Conservation (phyloP, 1,140 invertebrate species). For the Mamestra configurata region DNA sequence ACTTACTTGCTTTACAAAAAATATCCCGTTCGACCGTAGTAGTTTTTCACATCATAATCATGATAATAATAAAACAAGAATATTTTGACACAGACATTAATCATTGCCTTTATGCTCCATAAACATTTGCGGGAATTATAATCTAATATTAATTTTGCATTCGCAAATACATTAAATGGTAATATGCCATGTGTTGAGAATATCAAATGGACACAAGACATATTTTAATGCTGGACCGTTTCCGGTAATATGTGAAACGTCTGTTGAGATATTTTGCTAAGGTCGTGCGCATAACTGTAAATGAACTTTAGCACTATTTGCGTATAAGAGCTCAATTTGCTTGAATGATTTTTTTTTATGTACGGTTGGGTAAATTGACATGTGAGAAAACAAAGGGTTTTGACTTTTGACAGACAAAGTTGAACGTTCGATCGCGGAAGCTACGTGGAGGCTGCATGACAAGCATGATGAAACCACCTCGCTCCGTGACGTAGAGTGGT, state of each 20-base stretch:
- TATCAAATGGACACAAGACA: conserved; percentile 14
- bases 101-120: conserved; percentile 42
- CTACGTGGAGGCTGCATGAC: conserved; percentile 66
- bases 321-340: background rate
- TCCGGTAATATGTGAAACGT: conserved; percentile 30
- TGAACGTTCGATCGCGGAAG: conserved; percentile 84
- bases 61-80: background rate
- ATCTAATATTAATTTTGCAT: conserved; percentile 41
- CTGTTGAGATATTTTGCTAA: background rate
- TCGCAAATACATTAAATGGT: conserved; percentile 29
- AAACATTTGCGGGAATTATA: conserved; percentile 23
- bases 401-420: conserved; percentile 64
- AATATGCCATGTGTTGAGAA: conserved; percentile 25
- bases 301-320: conserved; percentile 14
- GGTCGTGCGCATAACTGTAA: background rate
- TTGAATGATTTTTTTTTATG: background rate
- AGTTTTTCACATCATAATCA: background rate
- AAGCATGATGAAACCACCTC: conserved; percentile 70
- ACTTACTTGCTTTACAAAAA: background rate
- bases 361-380: background rate
- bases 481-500: conserved; percentile 64
- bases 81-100: conserved; percentile 29
- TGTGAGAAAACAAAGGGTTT: conserved; percentile 29
- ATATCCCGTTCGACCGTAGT: background rate
- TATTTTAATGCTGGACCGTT: conserved; percentile 26